Evolutionary conservation across 2,113 vertebrate species (phyloP).

Genomic region (Monopterus albus): DNA sequence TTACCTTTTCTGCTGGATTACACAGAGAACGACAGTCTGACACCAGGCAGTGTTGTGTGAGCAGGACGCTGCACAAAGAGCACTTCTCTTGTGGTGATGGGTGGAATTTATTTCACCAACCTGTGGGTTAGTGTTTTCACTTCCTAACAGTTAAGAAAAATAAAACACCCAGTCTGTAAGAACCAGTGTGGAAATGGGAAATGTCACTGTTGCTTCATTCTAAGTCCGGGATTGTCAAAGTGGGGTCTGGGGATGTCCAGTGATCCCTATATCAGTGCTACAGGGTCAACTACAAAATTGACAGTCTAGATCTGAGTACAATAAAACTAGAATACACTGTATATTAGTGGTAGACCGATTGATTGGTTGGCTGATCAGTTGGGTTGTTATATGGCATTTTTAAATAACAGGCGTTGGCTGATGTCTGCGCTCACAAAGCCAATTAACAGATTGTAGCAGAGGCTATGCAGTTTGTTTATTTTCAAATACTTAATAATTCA

Average conservation of each 20-base stretch:
- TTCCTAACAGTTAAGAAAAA: slow-evolving; percentile 17
- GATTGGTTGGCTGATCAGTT: too few relatives aligned
- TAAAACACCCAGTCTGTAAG: background rate
- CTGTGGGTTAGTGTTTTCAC: slow-evolving; percentile 11
- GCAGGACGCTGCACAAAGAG: background rate
- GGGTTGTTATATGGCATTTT: too few relatives aligned
- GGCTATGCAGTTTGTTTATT: too few relatives aligned
- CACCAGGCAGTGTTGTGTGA: background rate
- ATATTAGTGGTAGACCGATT: too few relatives aligned
- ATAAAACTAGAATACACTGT: too few relatives aligned
- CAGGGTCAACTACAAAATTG: too few relatives aligned
- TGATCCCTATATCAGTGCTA: too few relatives aligned
- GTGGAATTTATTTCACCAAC: background rate
- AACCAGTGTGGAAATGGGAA: background rate
- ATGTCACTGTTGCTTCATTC: slow-evolving; percentile 9
- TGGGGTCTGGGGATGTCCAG: background rate
- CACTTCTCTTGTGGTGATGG: background rate
- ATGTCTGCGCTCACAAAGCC: too few relatives aligned
- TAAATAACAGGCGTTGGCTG: too few relatives aligned
- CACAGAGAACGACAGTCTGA: background rate
- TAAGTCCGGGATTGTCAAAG: background rate
- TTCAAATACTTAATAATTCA: too few relatives aligned
- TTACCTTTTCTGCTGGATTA: slow-evolving; percentile 25
- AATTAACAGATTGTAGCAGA: too few relatives aligned
- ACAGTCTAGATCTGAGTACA: too few relatives aligned